A percentile compares a stretch with the other conserved stretches of the same genome.
Conservation (phyloP, 2,797 vertebrate species). For the Capromys pilorides region DNA sequence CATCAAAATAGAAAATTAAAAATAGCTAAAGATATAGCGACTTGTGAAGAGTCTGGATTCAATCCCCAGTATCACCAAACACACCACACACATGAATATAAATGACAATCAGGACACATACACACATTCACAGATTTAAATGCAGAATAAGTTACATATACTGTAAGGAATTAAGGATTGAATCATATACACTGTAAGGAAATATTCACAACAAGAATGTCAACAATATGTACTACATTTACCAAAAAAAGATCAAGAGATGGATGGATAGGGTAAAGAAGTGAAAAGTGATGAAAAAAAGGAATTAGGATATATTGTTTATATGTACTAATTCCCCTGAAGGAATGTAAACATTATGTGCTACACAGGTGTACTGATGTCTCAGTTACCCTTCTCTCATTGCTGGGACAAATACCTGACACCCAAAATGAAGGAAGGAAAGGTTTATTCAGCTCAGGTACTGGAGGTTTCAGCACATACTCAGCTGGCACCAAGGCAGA, state of each 20-base stretch:
- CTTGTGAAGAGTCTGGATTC: background rate
- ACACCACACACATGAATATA: background rate
- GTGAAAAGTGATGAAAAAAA: background rate
- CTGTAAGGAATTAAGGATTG: background rate
- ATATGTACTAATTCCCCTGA: background rate
- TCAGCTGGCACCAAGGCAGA: no score
- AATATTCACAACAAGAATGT: background rate
- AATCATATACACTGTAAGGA: background rate
- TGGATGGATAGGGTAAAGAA: background rate
- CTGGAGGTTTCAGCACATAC: no score
- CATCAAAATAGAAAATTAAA: background rate
- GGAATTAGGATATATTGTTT: background rate
- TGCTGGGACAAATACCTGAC: no score
- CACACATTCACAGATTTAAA: background rate
- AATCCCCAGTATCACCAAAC: background rate
- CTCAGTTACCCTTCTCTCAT: no score
- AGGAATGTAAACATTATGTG: background rate
- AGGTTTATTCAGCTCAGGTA: no score
- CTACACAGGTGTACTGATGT: background rate
- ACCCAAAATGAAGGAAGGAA: no score
- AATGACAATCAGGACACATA: background rate
- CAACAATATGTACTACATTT: background rate
- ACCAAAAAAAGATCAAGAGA: background rate
- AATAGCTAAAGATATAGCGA: background rate
- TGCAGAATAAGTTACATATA: constrained; percentile 10